Conservation (phyloP, 2,888 invertebrate genomes). For the Minunthozetes semirufus region DNA sequence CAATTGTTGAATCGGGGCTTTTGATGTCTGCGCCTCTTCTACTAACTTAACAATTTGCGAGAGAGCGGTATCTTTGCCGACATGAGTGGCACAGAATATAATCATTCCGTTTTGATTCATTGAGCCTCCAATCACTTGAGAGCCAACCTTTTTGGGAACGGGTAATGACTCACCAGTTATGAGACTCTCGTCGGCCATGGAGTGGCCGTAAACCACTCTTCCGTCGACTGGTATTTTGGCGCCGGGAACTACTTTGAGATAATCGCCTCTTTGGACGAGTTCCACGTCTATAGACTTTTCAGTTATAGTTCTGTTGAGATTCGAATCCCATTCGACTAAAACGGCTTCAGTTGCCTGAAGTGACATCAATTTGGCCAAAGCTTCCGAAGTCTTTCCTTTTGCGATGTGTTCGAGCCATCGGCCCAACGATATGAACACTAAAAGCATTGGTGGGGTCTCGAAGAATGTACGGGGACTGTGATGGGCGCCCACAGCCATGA, state of each 20-base stretch:
- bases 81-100: slow-evolving; percentile 53
- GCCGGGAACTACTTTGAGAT: slow-evolving; percentile 52
- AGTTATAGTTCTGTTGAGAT: slow-evolving; percentile 47
- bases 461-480: slow-evolving; percentile 94
- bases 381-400: slow-evolving; percentile 98
- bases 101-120: slow-evolving; percentile 54
- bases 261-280: slow-evolving; percentile 52
- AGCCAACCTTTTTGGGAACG: slow-evolving; percentile 51
- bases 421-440: slow-evolving; percentile 93
- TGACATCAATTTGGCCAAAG: slow-evolving; percentile 82
- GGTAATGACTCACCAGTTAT: slow-evolving; percentile 57
- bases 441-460: slow-evolving; percentile 97
- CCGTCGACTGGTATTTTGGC: slow-evolving; percentile 56
- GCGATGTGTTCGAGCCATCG: slow-evolving; percentile 97
- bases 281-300: slow-evolving; percentile 50
- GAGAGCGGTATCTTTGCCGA: slow-evolving; percentile 55
- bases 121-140: slow-evolving; percentile 53
- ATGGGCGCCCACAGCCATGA: slow-evolving; percentile 69
- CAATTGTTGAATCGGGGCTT: slow-evolving; percentile 94
- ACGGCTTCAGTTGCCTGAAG: slow-evolving; percentile 92
- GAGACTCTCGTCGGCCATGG: slow-evolving; percentile 54
- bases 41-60: slow-evolving; percentile 61
- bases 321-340: slow-evolving; percentile 71
- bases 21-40: slow-evolving; percentile 96
- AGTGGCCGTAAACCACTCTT: slow-evolving; percentile 51